phyloP scores from a whole-genome alignment of 2,888 invertebrate species.

The Tipula unca region DNA sequence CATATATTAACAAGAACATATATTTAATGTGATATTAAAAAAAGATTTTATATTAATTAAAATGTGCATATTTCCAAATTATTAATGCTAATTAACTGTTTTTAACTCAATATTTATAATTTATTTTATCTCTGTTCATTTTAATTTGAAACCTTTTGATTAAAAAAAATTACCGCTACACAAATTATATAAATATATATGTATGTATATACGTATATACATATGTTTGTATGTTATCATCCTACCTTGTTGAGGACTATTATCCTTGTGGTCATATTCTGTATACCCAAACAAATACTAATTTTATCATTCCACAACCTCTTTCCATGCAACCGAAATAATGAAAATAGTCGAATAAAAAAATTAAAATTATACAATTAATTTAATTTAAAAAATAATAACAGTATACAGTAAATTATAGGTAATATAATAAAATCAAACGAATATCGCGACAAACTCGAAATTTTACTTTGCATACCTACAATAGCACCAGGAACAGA shows the following conservation, averaged over 20 bases:
- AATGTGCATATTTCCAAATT: too few species aligned
- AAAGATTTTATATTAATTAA: too few species aligned
- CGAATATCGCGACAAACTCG: neutral
- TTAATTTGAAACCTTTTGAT: neutral
- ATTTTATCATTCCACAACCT: too few species aligned
- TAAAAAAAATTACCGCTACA: too few species aligned
- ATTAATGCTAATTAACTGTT: too few species aligned
- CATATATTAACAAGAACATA: too few species aligned
- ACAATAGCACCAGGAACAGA: neutral
- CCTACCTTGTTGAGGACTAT: neutral
- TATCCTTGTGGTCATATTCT: neutral
- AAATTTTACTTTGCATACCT: neutral
- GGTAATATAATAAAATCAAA: neutral
- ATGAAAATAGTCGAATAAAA: neutral
- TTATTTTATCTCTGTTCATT: too few species aligned
- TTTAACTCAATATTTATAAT: neutral
- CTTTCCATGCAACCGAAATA: neutral
- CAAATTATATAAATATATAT: too few species aligned
- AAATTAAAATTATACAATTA: slow-evolving; percentile 8
- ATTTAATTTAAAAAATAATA: neutral
- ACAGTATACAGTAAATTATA: neutral
- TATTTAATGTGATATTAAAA: too few species aligned
- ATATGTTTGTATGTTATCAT: neutral
- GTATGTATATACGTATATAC: too few species aligned
- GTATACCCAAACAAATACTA: neutral